Conservation (phyloP, 2,113 vertebrate genomes). For the Bambusicola thoracicus region DNA sequence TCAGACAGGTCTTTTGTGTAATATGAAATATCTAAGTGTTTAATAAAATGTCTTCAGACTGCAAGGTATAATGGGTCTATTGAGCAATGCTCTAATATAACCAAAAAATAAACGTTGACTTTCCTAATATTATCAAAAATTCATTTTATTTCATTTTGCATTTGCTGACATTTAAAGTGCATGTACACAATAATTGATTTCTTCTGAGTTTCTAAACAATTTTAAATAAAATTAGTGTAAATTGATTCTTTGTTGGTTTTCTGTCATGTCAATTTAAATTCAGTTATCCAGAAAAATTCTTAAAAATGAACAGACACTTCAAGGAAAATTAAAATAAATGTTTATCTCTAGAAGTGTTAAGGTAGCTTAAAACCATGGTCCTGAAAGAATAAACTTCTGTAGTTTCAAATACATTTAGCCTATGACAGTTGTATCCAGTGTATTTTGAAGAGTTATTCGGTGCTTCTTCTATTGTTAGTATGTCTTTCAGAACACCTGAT, state of each 20-base stretch:
- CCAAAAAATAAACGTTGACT: background rate
- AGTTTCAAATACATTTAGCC: background rate
- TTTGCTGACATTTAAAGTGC: conserved; percentile 42
- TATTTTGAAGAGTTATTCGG: background rate
- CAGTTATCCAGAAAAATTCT: background rate
- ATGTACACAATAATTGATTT: conserved; percentile 24
- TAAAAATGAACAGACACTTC: background rate
- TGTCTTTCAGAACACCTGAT: background rate
- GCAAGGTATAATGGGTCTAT: background rate
- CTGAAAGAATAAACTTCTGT: background rate
- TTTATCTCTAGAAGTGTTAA: background rate
- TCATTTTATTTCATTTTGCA: background rate
- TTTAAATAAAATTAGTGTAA: conserved; percentile 41
- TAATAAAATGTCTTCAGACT: background rate
- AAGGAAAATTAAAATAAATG: background rate
- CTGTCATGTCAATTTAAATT: conserved; percentile 5
- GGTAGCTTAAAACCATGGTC: background rate
- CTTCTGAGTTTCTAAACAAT: background rate
- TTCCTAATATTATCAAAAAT: conserved; percentile 2
- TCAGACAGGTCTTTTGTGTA: background rate
- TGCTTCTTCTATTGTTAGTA: background rate
- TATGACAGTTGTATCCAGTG: background rate
- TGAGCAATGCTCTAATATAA: background rate
- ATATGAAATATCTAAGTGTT: background rate
- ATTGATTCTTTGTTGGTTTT: conserved; percentile 1